Base-by-base conservation (phyloP, 1,140 invertebrate genomes). In the Cotesia vestalis region DNA sequence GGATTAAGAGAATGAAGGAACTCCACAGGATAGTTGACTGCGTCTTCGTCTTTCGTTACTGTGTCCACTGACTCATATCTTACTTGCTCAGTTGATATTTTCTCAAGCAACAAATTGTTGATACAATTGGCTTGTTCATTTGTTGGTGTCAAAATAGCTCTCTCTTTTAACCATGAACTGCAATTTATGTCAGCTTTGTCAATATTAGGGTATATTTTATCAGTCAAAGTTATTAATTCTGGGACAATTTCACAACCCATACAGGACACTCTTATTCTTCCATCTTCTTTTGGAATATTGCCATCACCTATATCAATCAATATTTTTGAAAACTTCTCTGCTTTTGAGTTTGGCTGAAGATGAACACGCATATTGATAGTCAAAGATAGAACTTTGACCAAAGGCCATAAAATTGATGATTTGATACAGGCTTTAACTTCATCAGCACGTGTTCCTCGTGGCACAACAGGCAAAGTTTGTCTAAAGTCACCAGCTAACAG, bases 401-500 rank as follows among this genome's bases (percentile, higher is more conserved):
- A n/a, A 38, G 34, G 11, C 62, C 62, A 64, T 64, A 64, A 64
- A 64, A 38, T 11, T 64, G 62, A 64, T 9, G 34, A 14, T 17
- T 64, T 64, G 3, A 64, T 9, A 40, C 17, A 70, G 36, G 20
- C 14, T 34, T 51, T 62, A 5, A 80, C n/a, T 76, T 78, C 76
- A 75, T 82, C 78, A 6, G 74, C 78, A n/a, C 64, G 69, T 63
- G 81, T 86, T 74, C 78, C 82, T 77, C 76, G 53, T 66, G 74
- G 77, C 72, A 88, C 81, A 9, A 88, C 80, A 71, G 87, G 83
- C 52, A 88, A 74, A 74, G 76, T 85, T 83, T 87, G 83, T 17
- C 84, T 66, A 73, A 88, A 87, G 80, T 87, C 86, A 59, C 82
- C 83, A 57, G 79, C 64, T 17, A 64, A 64, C 8, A 64, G 14